A percentile compares a stretch with the other conserved stretches of the same genome.
Evolutionary conservation across 2,113 vertebrate species (phyloP).

Genomic region (Gallinago paraguaiae): DNA sequence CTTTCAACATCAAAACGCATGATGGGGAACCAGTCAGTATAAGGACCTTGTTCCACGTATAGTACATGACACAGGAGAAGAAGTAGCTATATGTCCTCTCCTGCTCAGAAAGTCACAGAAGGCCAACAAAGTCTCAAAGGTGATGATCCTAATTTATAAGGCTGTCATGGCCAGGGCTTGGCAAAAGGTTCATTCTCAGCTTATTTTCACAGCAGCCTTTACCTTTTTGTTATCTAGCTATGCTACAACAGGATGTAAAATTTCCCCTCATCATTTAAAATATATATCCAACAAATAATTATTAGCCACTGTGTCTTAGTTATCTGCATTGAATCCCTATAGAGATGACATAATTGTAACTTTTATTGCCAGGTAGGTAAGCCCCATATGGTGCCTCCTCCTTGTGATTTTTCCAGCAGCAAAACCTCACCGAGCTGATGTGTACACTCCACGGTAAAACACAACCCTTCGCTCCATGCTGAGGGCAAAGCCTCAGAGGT

Average conservation of each 20-base stretch:
- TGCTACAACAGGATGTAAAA: background rate
- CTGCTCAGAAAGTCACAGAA: background rate
- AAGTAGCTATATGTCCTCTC: background rate
- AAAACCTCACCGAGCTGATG: background rate
- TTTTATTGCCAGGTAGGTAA: background rate
- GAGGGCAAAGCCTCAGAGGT: background rate
- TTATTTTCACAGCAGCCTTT: background rate
- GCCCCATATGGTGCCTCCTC: rapidly evolving
- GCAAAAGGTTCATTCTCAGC: background rate
- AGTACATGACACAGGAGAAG: background rate
- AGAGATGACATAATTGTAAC: background rate
- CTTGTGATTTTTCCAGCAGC: background rate
- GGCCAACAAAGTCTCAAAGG: background rate
- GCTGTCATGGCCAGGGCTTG: background rate
- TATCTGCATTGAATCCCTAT: background rate
- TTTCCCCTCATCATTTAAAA: background rate
- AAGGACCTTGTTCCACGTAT: background rate
- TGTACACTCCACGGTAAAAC: background rate
- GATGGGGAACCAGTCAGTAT: background rate
- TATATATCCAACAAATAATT: background rate
- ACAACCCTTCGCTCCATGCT: background rate
- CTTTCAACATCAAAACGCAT: background rate
- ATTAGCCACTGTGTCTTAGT: background rate
- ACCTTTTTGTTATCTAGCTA: background rate
- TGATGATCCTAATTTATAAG: background rate